Evolutionary conservation across 2,888 invertebrate species (phyloP), one percentile per base, ranked within the genome.

Genomic region (Lissocephala sabroskyi): DNA sequence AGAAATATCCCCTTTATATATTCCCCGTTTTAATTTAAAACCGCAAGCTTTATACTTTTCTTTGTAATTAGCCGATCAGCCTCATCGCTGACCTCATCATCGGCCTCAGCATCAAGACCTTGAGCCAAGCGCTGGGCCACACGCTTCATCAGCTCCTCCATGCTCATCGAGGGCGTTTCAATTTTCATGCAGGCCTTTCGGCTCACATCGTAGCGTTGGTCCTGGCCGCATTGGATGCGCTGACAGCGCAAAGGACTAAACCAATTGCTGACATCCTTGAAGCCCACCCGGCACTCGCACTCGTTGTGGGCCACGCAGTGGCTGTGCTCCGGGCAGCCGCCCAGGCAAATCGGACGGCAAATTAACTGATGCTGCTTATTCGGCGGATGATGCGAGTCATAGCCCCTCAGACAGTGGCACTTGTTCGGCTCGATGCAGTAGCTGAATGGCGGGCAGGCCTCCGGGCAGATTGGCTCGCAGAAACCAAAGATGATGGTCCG

Each of bases 231-330:
- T 13, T 65, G 71, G 6, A 82, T 65, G 7, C 80, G 76, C 46
- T 79, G 79, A 35, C 80, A 81, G 46, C 45, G 68, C 5, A 80
- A 28, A 10, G 57, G 47, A 17, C 55, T 59, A 39, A 77, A 80
- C 75, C 79, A 79, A 36, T 61, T 66, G 49, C 65, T 78, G 10
- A 63, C 43, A 44, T 80, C 77, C 46, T 58, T 65, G 35, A 54
- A 74, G 23, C 88, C 86, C 1, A 87, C 85, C 0, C 81, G 66
- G 37, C 82, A 82, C 32, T 79, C 79, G 47, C 82, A 82, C 40
- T 68, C 65, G n/a, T 81, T 79, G 18, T 81, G 82, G 4, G 66
- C 66, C 2, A 80, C 61, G 33, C 82, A 82, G 16, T 79, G 68
- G 10, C 80, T 80, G 52, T 80, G 80, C 33, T 66, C 61, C 9